These are phyloP conservation scores for Dromiciops gliroides DNA, from an alignment of 2,113 vertebrate genomes.

Conservation along the genomic window DNA sequence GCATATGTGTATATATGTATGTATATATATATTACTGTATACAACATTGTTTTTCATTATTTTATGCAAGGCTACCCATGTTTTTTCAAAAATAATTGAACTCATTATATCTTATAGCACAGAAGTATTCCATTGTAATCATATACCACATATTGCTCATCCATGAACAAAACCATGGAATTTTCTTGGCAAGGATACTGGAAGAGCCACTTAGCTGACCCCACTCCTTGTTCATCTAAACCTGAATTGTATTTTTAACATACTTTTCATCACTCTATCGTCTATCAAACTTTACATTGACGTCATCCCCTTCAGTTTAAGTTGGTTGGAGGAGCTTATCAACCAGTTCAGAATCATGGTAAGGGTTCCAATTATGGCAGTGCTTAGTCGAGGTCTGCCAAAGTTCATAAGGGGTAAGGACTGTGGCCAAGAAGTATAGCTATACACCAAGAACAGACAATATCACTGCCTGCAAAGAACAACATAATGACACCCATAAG, in stretches of 20 bases:
- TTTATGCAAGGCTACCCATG: no score
- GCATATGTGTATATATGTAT: no score
- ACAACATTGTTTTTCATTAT: no score
- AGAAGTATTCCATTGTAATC: no score
- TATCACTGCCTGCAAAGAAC: neutral
- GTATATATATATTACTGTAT: no score
- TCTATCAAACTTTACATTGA: neutral
- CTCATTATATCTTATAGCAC: no score
- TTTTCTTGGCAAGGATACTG: no score
- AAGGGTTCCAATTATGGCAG: neutral
- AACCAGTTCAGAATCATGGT: neutral
- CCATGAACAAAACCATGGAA: no score
- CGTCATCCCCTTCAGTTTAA: neutral
- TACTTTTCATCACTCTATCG: neutral
- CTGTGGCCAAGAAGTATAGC: neutral
- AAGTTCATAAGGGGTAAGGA: neutral
- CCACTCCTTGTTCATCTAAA: neutral
- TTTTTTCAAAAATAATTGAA: no score
- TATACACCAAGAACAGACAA: neutral
- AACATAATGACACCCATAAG: no score
- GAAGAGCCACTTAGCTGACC: no score
- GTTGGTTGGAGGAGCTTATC: neutral
- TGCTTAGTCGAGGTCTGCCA: rapidly evolving
- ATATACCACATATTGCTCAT: no score
- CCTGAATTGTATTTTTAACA: neutral